Conservation (phyloP, 2,888 invertebrate species). For the Apocheima hispidaria region DNA sequence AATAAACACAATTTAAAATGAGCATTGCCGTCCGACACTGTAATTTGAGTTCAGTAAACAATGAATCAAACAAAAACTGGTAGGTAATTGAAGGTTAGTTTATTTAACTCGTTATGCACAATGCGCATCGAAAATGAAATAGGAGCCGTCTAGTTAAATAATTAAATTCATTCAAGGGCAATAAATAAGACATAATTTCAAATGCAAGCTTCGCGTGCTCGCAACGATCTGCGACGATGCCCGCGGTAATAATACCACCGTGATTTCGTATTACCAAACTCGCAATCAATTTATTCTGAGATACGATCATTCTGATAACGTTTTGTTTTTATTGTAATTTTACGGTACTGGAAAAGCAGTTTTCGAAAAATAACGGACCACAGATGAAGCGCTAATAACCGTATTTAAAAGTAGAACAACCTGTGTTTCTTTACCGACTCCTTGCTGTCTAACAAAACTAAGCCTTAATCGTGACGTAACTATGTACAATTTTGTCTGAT, state of each 20-base stretch:
- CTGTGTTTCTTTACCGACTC: constrained; percentile 50
- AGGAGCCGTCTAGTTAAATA: constrained; percentile 21
- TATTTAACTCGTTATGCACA: constrained; percentile 24
- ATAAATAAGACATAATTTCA: constrained; percentile 50
- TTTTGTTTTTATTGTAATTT: constrained; percentile 22
- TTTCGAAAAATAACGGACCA: constrained; percentile 28
- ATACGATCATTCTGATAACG: constrained; percentile 19
- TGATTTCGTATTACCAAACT: constrained; percentile 36
- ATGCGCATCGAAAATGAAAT: constrained; percentile 21
- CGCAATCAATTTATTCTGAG: constrained; percentile 33
- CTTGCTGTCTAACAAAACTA: constrained; percentile 34
- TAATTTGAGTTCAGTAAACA: constrained; percentile 23
- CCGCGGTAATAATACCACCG: constrained; percentile 29
- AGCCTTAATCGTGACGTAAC: constrained; percentile 26
- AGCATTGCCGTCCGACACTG: background rate
- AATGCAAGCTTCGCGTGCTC: constrained; percentile 56
- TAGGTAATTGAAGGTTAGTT: constrained; percentile 28
- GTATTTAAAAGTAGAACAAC: constrained; percentile 54
- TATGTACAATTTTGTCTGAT: constrained; percentile 42
- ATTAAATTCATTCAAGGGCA: constrained; percentile 41
- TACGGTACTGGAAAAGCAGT: constrained; percentile 33
- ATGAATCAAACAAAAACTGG: constrained; percentile 30
- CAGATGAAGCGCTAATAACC: constrained; percentile 24
- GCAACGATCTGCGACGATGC: constrained; percentile 51
- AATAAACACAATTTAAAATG: constrained; percentile 5